Base-by-base conservation (phyloP, 2,797 vertebrate genomes). In the Lacerta bilineata region DNA sequence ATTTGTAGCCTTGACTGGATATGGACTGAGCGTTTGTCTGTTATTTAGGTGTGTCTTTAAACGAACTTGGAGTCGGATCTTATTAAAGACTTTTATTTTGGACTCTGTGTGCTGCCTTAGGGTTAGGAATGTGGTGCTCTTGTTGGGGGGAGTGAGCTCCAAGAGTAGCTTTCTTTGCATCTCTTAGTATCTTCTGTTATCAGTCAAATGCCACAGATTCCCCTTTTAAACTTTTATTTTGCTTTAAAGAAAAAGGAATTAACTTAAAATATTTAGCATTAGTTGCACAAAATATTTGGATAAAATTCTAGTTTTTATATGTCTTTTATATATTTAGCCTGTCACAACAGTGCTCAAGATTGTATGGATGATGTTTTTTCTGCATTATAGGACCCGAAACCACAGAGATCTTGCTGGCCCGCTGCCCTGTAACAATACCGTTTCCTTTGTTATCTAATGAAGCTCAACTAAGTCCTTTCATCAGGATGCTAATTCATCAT, bases 261-360 rank as follows among this genome's bases (percentile, higher is more conserved):
- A 97, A 98, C 96, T 97, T 97, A 97, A 97, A 97, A 97, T 97
- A 97, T 97, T 95, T 98, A 96, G 96, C 96, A 96, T 98, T 97
- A 97, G 97, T 97, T 97, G 96, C 96, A 97, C 97, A 97, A 98
- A 97, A 97, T 96, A 96, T 98, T 97, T 98, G 97, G 97, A 98
- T 98, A 98, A 98, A 98, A 98, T 97, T 98, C 98, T 98, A 98
- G 98, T 98, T 98, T 99, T 99, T 99, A 98, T 98, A 98, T 98
- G 97, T 97, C 97, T 98, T 99, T 98, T 98, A 98, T 98, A 98
- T 98, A 98, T 97, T 97, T 97, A 97, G 97, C 97, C 97, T 98
- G 97, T 98, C 96, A 96, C 97, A 96, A 97, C 97, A 97, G 96
- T 97, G 96, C 96, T 96, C 94, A 97, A 97, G 97, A 97, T 97